A percentile compares a stretch with the other conserved stretches of the same genome.
These are phyloP conservation scores for Drosophila bipectinata DNA, from an alignment of 1,140 invertebrate species.

Conservation along the genomic window DNA sequence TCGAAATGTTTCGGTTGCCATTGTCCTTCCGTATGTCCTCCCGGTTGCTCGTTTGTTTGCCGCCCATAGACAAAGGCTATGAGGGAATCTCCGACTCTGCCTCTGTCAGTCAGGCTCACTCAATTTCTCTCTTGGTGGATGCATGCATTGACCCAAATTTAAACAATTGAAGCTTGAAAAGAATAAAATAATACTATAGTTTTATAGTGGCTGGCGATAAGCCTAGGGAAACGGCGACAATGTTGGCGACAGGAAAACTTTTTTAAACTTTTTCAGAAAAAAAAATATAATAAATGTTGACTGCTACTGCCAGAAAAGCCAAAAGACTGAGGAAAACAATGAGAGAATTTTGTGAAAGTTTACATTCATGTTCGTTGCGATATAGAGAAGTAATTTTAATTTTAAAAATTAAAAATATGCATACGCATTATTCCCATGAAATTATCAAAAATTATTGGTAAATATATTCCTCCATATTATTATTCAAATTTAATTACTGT, in stretches of 20 bases:
- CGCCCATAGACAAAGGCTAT: conserved; percentile 54
- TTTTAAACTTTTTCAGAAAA: too few species aligned
- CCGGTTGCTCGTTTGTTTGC: conserved; percentile 67
- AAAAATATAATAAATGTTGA: not conserved
- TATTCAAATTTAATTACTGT: conserved; percentile 1
- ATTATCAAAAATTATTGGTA: not conserved
- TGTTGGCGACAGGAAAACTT: conserved; percentile 39
- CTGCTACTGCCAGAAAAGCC: not conserved
- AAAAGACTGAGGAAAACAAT: not conserved
- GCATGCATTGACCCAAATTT: conserved; percentile 70
- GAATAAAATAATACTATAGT: conserved; percentile 45
- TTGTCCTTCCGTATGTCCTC: conserved; percentile 54
- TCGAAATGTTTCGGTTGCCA: conserved; percentile 40
- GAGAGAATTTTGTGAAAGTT: not conserved
- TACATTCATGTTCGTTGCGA: not conserved
- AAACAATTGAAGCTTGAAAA: conserved; percentile 63
- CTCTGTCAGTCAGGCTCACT: conserved; percentile 4
- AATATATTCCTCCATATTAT: conserved; percentile 1
- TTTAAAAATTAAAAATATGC: not conserved
- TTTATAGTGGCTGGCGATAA: conserved; percentile 42
- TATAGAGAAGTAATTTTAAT: not conserved
- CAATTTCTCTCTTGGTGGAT: conserved; percentile 32
- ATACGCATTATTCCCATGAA: not conserved
- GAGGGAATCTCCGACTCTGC: conserved; percentile 9
- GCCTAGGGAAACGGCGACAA: conserved; percentile 28